Conservation (phyloP, 2,113 vertebrate species). For the Pelobates fuscus region DNA sequence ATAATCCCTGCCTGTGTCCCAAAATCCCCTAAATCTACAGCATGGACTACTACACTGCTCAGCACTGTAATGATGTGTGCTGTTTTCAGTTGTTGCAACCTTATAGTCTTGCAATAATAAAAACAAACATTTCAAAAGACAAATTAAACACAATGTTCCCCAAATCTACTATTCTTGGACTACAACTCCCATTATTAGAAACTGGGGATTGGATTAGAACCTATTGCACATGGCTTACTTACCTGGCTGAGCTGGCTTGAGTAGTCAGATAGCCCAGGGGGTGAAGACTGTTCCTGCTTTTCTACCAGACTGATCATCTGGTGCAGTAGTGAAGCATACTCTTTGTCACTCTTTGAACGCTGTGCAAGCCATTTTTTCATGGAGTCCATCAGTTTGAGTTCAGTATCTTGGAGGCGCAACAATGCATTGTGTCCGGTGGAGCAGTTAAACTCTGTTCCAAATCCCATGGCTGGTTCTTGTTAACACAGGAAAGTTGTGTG, state of each 20-base stretch:
- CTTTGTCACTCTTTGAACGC: constrained; percentile 87
- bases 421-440: constrained; percentile 80
- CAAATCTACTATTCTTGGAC: too few relatives aligned
- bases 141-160: too few relatives aligned
- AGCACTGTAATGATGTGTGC: too few relatives aligned
- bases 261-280: constrained; percentile 58
- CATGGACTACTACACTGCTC: too few relatives aligned
- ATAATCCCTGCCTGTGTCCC: too few relatives aligned
- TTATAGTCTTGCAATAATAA: too few relatives aligned
- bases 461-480: constrained; percentile 74
- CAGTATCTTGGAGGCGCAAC: constrained; percentile 84
- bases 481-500: neutral
- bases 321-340: constrained; percentile 87
- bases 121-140: too few relatives aligned
- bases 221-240: too few relatives aligned
- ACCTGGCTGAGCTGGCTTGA: constrained; percentile 83
- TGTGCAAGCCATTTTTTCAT: constrained; percentile 96
- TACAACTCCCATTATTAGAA: neutral
- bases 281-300: constrained; percentile 75
- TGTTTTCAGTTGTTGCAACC: too few relatives aligned
- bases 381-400: constrained; percentile 89
- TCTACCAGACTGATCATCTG: constrained; percentile 80
- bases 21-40: too few relatives aligned
- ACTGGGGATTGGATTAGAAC: too few relatives aligned
- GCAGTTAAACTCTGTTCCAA: constrained; percentile 82